phyloP scores from a whole-genome alignment of 2,797 vertebrate genomes.

The Kryptolebias ocellatus region DNA sequence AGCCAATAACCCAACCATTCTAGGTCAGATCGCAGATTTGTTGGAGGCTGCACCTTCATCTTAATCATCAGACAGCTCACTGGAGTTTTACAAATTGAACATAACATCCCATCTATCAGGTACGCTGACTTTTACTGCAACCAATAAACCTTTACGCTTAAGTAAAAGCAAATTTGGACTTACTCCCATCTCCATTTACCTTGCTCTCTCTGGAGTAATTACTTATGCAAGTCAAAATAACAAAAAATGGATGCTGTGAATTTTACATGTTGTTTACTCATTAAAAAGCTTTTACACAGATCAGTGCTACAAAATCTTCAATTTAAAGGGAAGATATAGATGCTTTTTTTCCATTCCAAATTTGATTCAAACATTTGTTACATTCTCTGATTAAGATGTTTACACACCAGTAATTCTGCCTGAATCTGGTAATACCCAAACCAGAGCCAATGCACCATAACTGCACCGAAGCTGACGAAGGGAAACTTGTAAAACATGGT shows the following conservation, averaged over 20 bases:
- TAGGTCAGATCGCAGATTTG: conserved; percentile 30
- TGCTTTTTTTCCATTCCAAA: conserved; percentile 6
- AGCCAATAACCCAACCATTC: conserved; percentile 23
- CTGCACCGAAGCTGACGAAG: conserved; percentile 29
- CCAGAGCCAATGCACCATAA: background rate
- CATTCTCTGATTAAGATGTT: conserved; percentile 17
- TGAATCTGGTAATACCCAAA: conserved; percentile 7
- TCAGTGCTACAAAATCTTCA: background rate
- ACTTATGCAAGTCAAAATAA: conserved; percentile 2
- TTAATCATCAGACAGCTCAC: conserved; percentile 28
- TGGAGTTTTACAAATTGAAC: conserved; percentile 24
- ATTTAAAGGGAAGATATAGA: background rate
- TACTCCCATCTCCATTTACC: conserved; percentile 8
- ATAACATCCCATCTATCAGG: conserved; percentile 26
- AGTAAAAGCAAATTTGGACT: conserved; percentile 10
- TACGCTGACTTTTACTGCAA: conserved; percentile 20
- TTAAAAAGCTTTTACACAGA: background rate
- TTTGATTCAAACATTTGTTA: background rate
- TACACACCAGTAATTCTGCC: conserved; percentile 3
- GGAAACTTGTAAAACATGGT: conserved; percentile 32
- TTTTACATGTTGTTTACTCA: background rate
- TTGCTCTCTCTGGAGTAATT: conserved; percentile 4
- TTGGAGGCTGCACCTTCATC: conserved; percentile 28
- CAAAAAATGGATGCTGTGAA: background rate
- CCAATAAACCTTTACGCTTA: conserved; percentile 15